Base-by-base conservation (phyloP, 1,140 invertebrate species). In the Drosophila serrata region DNA sequence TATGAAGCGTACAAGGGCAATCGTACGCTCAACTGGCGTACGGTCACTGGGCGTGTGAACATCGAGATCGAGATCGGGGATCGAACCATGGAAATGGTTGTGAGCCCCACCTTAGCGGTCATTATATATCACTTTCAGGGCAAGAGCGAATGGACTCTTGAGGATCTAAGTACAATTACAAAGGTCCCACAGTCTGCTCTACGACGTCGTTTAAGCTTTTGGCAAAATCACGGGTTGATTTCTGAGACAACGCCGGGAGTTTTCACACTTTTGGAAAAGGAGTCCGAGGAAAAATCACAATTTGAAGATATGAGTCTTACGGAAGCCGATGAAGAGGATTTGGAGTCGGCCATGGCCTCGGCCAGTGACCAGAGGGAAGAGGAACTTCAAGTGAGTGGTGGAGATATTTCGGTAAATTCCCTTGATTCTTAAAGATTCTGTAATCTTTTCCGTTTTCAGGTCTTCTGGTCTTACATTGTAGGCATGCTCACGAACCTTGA, bases 401-500 rank as follows among this genome's bases (percentile, higher is more conserved):
- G 4, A 1, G 1, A 1, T 22, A 22, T 53, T 13, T 15, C 4
- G 1, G 2, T 53, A 13, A 6, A 51, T 24, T 48, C 2, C 29
- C 15, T 7, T 7, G 15, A 12, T 15, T 4, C 13, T 8, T 13
- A 35, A 15, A 2, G 5, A 29, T 17, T 11, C 13, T 4, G 12
- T 9, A 3, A 8, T 22, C 12, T 5, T 65, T 35, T n/a, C 12
- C 35, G 22, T 22, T 64, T 56, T 15, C 12, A 92, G 91, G 97
- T 98, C 11, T 98, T 98, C 85, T 99, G 98, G 98, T 98, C 97
- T 1, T 99, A 99, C 84, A 98, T 99, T 87, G 96, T 98, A 39
- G 98, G 98, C 9, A 99, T 99, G 98, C 93, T 99, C 29, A 98
- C 98, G 1, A 99, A 99, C 94, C 94, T 99, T 59, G 98, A 99